Evolutionary conservation across 2,888 invertebrate species (phyloP), one percentile per base, ranked within the genome.

Genomic region (Cremastinae sp.): DNA sequence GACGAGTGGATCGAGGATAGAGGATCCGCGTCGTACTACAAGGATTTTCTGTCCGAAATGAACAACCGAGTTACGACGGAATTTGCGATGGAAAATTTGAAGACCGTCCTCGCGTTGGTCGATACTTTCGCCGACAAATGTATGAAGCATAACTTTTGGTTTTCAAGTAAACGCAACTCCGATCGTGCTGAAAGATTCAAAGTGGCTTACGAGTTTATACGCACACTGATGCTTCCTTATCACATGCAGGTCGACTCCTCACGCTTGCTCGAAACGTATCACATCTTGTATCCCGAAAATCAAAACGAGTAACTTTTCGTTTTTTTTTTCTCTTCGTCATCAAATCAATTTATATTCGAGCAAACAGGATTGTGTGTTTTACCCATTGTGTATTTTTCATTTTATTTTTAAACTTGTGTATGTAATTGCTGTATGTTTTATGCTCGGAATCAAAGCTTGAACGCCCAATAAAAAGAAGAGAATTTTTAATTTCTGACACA

Each of bases 111-210:
- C 2, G 58, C 59, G 3, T 51, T 22, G 43, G 14, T 82, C 2
- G 56, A 80, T n/a, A 14, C 38, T 5, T 85, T 85, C 36, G 74
- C 71, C n/a, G 61, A 78, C 43, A 74, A 74, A 34, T 81, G 81
- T 38, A 43, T 76, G n/a, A 64, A n/a, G n/a, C n/a, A 76, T 18
- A 53, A 59, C 36, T 3, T 41, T 4, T 56, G 8, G 38, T 58
- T 10, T 66, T 59, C 51, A 36, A 70, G 1, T 14, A 34, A 12
- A 10, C 20, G 49, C 18, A 2, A 16, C 12, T 58, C 70, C 7
- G 7, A 12, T 4, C 62, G 61, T 1, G 68, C 72, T 0, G 41
- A 38, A n/a, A 69, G 36, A 9, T 66, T 38, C 22, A 68, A 45
- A 66, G 59, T 75, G 0, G 71, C 53, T 20, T 70, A 77, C 47